Evolutionary conservation across 2,797 vertebrate genomes (phyloP).

Genomic region (Falco concolor): DNA sequence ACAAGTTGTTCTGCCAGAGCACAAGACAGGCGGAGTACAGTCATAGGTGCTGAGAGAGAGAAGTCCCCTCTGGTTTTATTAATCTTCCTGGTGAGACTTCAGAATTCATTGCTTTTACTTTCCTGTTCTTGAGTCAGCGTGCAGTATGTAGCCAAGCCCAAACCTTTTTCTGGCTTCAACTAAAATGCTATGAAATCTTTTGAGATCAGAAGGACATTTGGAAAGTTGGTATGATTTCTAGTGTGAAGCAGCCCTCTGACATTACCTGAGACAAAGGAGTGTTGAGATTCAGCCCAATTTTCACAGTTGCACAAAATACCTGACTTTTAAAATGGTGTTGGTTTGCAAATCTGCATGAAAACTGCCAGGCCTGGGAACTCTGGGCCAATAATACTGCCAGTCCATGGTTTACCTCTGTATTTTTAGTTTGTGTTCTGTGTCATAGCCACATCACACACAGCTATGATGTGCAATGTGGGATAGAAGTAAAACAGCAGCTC

Average conservation of each 20-base stretch:
- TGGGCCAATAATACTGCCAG: background rate
- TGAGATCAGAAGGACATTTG: background rate
- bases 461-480: background rate
- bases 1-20: background rate
- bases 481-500: background rate
- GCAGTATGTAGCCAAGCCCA: background rate
- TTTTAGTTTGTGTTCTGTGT: background rate
- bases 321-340: background rate
- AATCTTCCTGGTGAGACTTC: background rate
- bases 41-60: background rate
- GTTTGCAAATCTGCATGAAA: background rate
- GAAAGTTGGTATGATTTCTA: background rate
- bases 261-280: background rate
- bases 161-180: background rate
- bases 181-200: background rate
- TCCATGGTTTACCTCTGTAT: rapidly evolving
- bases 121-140: background rate
- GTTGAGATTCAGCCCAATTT: background rate
- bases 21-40: background rate
- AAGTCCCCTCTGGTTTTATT: background rate
- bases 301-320: background rate
- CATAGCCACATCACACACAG: background rate
- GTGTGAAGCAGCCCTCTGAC: background rate
- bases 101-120: background rate
- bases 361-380: background rate